Conservation (phyloP, 2,113 vertebrate genomes). For the Ammodytes dubius region DNA sequence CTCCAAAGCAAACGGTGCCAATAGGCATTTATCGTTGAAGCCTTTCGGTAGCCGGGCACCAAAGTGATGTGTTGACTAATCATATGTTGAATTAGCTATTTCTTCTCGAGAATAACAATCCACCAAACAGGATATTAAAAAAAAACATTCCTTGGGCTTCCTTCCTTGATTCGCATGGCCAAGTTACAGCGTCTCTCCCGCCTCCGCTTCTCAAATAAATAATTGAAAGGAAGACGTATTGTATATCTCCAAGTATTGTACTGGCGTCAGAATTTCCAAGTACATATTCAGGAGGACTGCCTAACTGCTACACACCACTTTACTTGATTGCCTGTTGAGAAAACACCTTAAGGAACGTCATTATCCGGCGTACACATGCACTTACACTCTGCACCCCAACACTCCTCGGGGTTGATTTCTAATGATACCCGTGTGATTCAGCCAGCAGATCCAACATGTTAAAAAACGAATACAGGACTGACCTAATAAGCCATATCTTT, state of each 20-base stretch:
- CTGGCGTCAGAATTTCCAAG: conserved; percentile 22
- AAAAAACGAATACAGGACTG: conserved; percentile 63
- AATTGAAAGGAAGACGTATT: conserved; percentile 42
- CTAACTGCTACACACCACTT: conserved; percentile 28
- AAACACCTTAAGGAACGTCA: conserved; percentile 62
- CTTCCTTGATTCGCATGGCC: conserved; percentile 45
- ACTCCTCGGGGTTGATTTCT: conserved; percentile 67
- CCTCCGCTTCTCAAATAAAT: conserved; percentile 38
- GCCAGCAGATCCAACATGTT: conserved; percentile 55
- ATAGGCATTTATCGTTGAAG: conserved; percentile 64
- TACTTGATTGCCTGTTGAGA: conserved; percentile 49
- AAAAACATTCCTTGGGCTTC: conserved; percentile 28
- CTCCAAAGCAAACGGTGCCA: conserved; percentile 67
- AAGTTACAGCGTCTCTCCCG: conserved; percentile 25
- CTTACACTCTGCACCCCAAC: conserved; percentile 23
- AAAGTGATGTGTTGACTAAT: conserved; percentile 61
- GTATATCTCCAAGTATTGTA: conserved; percentile 19
- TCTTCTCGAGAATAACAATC: conserved; percentile 54
- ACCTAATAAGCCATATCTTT: conserved; percentile 72
- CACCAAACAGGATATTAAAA: conserved; percentile 49
- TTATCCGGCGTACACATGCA: conserved; percentile 43
- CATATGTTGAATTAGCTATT: conserved; percentile 46
- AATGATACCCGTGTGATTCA: conserved; percentile 77
- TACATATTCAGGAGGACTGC: conserved; percentile 29
- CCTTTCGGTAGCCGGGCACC: conserved; percentile 49